Conservation (phyloP, 2,113 vertebrate genomes). For the Sterrhoptilus dennistouni region DNA sequence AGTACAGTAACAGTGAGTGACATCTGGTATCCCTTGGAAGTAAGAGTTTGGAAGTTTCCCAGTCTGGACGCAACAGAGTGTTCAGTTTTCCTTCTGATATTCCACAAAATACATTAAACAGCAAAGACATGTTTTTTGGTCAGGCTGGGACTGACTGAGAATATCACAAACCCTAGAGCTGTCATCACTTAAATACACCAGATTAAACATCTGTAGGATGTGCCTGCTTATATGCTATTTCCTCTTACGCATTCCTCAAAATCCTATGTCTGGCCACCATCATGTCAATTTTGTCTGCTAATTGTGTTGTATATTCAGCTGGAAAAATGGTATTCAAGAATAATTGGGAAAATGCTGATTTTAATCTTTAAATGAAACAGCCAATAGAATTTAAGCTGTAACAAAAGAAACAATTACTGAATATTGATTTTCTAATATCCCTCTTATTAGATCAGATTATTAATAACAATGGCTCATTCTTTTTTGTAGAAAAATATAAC, state of each 20-base stretch:
- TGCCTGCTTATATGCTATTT: not conserved
- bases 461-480: not conserved
- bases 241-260: not conserved
- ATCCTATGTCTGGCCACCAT: not conserved
- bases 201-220: not conserved
- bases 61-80: not conserved
- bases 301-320: not conserved
- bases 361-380: not conserved
- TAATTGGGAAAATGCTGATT: not conserved
- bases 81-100: not conserved
- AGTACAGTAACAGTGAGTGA: not conserved
- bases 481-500: not conserved
- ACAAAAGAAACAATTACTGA: not conserved
- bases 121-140: not conserved
- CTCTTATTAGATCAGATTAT: not conserved
- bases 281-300: not conserved
- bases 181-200: not conserved
- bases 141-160: not conserved
- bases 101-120: not conserved
- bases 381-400: not conserved
- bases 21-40: not conserved
- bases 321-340: not conserved
- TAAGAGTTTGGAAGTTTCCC: not conserved
- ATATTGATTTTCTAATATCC: not conserved
- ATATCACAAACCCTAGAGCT: not conserved